phyloP scores from a whole-genome alignment of 2,888 invertebrate species.

The Ariolimax columbianus region DNA sequence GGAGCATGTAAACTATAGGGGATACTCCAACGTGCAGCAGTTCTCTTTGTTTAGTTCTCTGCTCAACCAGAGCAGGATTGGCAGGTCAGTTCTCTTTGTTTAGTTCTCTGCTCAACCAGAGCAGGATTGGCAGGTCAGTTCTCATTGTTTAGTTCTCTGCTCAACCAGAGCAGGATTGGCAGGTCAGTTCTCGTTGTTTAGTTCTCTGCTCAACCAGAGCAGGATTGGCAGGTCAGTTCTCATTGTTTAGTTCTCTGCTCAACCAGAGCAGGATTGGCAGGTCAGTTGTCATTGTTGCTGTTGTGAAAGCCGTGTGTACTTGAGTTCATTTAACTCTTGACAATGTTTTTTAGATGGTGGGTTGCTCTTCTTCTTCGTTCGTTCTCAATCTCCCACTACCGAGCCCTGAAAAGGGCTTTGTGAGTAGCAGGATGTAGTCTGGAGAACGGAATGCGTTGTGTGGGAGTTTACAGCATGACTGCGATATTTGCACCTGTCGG shows the following conservation, averaged over 20 bases:
- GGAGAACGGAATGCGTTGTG: too few species aligned
- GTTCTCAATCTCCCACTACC: too few species aligned
- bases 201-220: slow-evolving; percentile 66
- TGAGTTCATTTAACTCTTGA: too few species aligned
- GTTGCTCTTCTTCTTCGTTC: too few species aligned
- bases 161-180: slow-evolving; percentile 64
- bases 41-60: slow-evolving; percentile 68
- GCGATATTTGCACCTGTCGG: too few species aligned
- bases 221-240: slow-evolving; percentile 65
- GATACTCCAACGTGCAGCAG: slow-evolving; percentile 71
- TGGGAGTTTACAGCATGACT: too few species aligned
- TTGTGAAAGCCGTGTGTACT: too few species aligned
- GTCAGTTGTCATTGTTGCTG: too few species aligned
- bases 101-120: slow-evolving; percentile 65
- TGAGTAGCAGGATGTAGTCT: too few species aligned
- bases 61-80: slow-evolving; percentile 63
- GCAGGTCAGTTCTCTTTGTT: slow-evolving; percentile 69
- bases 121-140: slow-evolving; percentile 66
- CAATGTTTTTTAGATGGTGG: too few species aligned
- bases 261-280: slow-evolving; percentile 66
- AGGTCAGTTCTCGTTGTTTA: slow-evolving; percentile 68
- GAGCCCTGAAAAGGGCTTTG: too few species aligned
- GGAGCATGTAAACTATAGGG: slow-evolving; percentile 83
- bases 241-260: slow-evolving; percentile 66
- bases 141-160: slow-evolving; percentile 66